These are phyloP conservation scores for Archips crataeganus DNA, from an alignment of 2,888 invertebrate species.

Conservation along the genomic window DNA sequence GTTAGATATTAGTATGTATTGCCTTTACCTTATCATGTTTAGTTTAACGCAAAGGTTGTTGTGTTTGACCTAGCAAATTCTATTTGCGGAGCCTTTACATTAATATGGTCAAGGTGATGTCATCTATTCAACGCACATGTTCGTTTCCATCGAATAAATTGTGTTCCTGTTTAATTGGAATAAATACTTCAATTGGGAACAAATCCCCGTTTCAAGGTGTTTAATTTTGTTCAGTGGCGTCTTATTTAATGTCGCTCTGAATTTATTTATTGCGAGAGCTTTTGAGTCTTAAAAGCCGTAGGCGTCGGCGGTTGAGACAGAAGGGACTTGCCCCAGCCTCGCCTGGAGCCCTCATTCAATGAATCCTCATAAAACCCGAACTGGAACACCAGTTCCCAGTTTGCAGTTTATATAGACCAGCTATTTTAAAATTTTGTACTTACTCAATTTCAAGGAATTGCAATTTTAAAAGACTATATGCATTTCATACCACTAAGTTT, in stretches of 20 bases:
- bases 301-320: neutral
- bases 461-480: neutral
- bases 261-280: neutral
- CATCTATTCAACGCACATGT: slow-evolving; percentile 7
- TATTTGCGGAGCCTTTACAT: neutral
- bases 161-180: slow-evolving; percentile 14
- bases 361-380: slow-evolving; percentile 14
- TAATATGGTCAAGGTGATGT: slow-evolving; percentile 5
- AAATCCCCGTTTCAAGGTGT: neutral
- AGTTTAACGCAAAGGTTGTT: neutral
- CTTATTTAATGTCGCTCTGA: neutral
- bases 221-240: neutral
- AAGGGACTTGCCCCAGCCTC: neutral
- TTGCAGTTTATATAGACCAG: neutral
- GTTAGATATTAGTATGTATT: too few species aligned
- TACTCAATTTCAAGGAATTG: neutral
- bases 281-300: neutral
- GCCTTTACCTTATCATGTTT: too few species aligned
- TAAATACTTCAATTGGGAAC: neutral
- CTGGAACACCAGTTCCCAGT: neutral
- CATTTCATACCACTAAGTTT: neutral
- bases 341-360: slow-evolving; percentile 10
- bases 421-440: neutral
- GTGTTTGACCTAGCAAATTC: neutral
- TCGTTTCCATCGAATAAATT: neutral